phyloP scores from a whole-genome alignment of 2,888 invertebrate species.

The Phyto melanocephala region DNA sequence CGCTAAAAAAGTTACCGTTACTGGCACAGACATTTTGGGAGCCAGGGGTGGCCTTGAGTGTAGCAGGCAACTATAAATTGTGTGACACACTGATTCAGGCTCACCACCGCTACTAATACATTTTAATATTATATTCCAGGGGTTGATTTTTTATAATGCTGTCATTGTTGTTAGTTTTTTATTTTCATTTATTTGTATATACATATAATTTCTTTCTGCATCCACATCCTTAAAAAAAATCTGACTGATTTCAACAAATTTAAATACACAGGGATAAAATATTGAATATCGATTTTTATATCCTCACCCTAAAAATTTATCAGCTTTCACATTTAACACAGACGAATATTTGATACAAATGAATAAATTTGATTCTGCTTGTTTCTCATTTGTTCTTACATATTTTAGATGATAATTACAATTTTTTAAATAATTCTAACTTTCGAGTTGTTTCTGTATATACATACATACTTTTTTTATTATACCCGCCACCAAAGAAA shows the following conservation, averaged over 20 bases:
- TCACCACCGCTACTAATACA: conserved; percentile 42
- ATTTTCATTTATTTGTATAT: conserved; percentile 13
- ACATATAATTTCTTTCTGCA: conserved; percentile 11
- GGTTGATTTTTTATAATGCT: conserved; percentile 55
- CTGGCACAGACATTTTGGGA: conserved; percentile 43
- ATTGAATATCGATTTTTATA: conserved; percentile 59
- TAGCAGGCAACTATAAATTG: conserved; percentile 39
- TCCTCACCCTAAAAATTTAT: conserved; percentile 32
- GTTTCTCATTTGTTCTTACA: neutral
- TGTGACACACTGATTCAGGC: conserved; percentile 51
- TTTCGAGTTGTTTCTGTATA: too few species aligned
- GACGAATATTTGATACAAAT: conserved; percentile 19
- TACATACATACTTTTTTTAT: too few species aligned
- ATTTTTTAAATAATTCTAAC: too few species aligned
- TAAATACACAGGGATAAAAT: conserved; percentile 56
- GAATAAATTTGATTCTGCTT: conserved; percentile 20
- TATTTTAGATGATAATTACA: conserved; percentile 11
- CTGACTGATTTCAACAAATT: conserved; percentile 55
- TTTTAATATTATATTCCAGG: conserved; percentile 37
- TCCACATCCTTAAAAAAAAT: conserved; percentile 49
- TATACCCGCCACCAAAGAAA: too few species aligned
- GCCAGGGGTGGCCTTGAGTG: conserved; percentile 48
- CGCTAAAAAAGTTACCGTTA: conserved; percentile 42
- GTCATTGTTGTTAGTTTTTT: conserved; percentile 55
- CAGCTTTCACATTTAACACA: conserved; percentile 5